Evolutionary conservation across 2,113 vertebrate species (phyloP).

Genomic region (Choloepus hoffmanni): DNA sequence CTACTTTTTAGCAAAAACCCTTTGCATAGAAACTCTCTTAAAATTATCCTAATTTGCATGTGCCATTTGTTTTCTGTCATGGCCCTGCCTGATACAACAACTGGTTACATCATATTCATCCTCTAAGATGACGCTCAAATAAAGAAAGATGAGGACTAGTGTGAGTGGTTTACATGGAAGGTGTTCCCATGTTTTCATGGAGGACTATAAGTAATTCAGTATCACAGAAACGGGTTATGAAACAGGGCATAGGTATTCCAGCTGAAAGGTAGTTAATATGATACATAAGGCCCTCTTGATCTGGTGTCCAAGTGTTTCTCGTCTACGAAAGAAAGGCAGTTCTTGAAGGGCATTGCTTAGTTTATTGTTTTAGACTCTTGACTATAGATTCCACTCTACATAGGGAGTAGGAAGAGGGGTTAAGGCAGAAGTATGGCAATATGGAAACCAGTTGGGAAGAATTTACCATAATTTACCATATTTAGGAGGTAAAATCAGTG

Average conservation of each 20-base stretch:
- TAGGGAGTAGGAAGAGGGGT: background rate
- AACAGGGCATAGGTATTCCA: background rate
- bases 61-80: background rate
- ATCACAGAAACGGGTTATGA: background rate
- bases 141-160: background rate
- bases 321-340: background rate
- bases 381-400: background rate
- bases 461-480: background rate
- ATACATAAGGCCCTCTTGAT: background rate
- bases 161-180: background rate
- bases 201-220: background rate
- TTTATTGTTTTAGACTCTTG: conserved; percentile 20
- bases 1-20: background rate
- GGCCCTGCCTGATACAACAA: background rate
- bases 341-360: background rate
- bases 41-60: background rate
- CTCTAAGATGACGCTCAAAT: background rate
- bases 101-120: background rate
- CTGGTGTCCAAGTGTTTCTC: background rate
- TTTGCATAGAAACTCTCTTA: conserved; percentile 34
- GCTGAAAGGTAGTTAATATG: background rate
- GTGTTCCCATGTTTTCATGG: background rate
- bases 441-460: background rate
- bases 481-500: background rate
- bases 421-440: background rate